Base-by-base conservation (phyloP, 2,113 vertebrate species). In the Ceyx melanurus region DNA sequence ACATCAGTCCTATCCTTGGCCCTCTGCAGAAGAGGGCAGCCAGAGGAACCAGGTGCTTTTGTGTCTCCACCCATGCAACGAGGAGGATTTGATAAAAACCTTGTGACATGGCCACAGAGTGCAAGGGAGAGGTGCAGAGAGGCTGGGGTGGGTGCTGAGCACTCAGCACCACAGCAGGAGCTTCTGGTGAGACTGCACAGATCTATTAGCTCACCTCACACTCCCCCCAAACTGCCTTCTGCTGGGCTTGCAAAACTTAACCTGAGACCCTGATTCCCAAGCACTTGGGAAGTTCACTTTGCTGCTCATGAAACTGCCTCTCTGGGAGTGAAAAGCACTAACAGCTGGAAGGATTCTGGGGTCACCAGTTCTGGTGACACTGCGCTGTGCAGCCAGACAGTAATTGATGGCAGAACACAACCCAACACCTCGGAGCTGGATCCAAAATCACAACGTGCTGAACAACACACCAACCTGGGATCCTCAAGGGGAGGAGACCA, bases 381-480 rank as follows among this genome's bases (percentile, higher is more conserved):
- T 14, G 45, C 71, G 26, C 10, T 8, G 3, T 0, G 31, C 1
- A 37, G 84, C 77, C 74, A 68, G 54, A 40, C 68, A 35, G 73
- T 1, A 0, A 13, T 62, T 22, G 43, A 62, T 8, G 11, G 12
- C 77, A 89, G 29, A 76, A 15, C 18, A 6, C 28, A 28, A 37
- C 4, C 84, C 89, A 9, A 81, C 74, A 17, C 64, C 62, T 42
- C 6, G 4, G 66, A 71, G 77, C 2, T 51, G n/a, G 57, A 81
- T 15, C 83, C 81, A 51, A 68, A 82, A 48, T 10, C 70, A 37
- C 40, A 40, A 2, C 0, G 2, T 16, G 23, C 28, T 53, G 45
- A 5, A 60, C 67, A 37, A 31, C 0, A 0, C 11, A 21, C 42
- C 0, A 0, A 83, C 23, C 53, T 2, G 28, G 40, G 82, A 53